Percentiles rank a stretch among this genome's conserved stretches.
These are phyloP conservation scores for Papilio helenus DNA, from an alignment of 1,140 invertebrate genomes.

Conservation along the genomic window DNA sequence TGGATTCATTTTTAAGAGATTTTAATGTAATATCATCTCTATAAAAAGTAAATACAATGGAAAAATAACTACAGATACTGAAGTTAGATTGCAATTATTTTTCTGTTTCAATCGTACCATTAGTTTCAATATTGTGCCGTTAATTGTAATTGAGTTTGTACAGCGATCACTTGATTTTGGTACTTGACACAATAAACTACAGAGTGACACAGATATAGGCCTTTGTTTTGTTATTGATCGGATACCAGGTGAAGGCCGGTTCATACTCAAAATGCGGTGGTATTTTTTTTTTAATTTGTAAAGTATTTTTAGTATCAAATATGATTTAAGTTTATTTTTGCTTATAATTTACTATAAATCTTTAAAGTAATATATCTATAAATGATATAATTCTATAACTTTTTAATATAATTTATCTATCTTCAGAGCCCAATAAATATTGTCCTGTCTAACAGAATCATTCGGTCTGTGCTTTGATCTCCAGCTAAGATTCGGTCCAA, in stretches of 20 bases:
- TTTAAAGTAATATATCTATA: not conserved
- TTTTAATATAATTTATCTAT: not conserved
- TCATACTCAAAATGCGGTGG: not conserved
- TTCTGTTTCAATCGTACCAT: conserved; percentile 31
- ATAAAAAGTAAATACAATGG: not conserved
- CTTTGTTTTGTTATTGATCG: conserved; percentile 48
- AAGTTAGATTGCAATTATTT: not conserved
- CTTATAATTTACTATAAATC: not conserved
- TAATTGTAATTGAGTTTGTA: conserved; percentile 22
- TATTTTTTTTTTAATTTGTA: not conserved
- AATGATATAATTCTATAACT: not conserved
- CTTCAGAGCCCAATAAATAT: conserved; percentile 50
- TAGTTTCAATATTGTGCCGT: conserved; percentile 35
- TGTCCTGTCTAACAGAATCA: conserved; percentile 62
- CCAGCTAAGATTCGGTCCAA: conserved; percentile 63
- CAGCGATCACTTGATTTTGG: conserved; percentile 22
- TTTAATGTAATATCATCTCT: conserved; percentile 40
- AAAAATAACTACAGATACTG: not conserved
- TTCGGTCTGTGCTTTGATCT: conserved; percentile 71
- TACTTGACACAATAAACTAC: conserved; percentile 40
- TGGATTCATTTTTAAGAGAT: too few species aligned
- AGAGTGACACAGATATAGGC: conserved; percentile 43
- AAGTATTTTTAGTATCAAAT: not conserved
- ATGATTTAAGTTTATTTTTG: too few species aligned
- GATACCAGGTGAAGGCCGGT: conserved; percentile 3